These are phyloP conservation scores for Drosophila sordidapex DNA, from an alignment of 2,888 invertebrate species.

Conservation along the genomic window DNA sequence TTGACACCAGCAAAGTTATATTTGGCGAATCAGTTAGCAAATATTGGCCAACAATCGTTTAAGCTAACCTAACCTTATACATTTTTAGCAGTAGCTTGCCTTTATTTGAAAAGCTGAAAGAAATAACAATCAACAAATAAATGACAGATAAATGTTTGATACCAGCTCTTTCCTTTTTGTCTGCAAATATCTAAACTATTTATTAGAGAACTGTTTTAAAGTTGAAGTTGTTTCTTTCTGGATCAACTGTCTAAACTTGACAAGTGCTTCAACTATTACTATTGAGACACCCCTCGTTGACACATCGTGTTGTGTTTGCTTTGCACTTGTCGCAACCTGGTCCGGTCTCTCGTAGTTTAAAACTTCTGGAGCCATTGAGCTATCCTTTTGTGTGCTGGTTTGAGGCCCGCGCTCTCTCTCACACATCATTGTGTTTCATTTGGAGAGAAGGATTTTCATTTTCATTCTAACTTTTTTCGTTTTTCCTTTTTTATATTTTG, in stretches of 20 bases:
- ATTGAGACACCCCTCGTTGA: conserved; percentile 47
- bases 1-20: neutral
- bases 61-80: neutral
- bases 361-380: conserved; percentile 70
- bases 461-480: conserved; percentile 35
- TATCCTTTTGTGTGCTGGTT: conserved; percentile 65
- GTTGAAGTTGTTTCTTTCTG: neutral
- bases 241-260: neutral
- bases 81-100: neutral
- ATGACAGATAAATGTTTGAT: neutral
- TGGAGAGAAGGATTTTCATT: conserved; percentile 30
- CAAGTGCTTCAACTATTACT: conserved; percentile 27
- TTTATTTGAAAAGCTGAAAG: neutral
- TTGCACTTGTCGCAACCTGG: conserved; percentile 51
- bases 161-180: neutral
- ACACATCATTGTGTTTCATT: conserved; percentile 32
- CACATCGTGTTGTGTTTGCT: conserved; percentile 33
- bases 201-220: neutral
- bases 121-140: neutral
- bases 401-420: conserved; percentile 32
- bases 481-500: conserved; percentile 14
- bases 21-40: neutral
- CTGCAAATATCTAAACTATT: neutral
- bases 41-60: neutral
- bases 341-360: conserved; percentile 31